Base-by-base conservation (phyloP, 2,888 invertebrate species). In the Dione vanillae region DNA sequence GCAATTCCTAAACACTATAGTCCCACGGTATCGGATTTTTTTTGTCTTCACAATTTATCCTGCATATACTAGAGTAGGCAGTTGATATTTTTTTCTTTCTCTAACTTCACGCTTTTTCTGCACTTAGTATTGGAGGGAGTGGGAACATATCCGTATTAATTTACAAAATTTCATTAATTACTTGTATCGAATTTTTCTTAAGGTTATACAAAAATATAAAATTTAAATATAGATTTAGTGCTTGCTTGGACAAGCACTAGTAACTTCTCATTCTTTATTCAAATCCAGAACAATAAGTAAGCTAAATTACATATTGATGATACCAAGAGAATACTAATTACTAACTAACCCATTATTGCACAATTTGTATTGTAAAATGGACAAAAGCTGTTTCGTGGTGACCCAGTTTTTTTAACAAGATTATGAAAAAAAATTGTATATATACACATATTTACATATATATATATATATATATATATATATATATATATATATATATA, bases 231-330 rank as follows among this genome's bases (percentile, higher is more conserved):
- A 5, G 27, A 27, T 27, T 27, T 27, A 27, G 27, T 27, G 27
- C 5, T 27, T 27, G 27, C 27, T 27, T 27, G 27, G 27, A 49
- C 37, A n/a, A 64, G 10, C 10, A 51, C 49, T 51, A 51, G 40
- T 40, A 69, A 65, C 47, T 37, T 52, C 45, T 62, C 54, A 64
- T 66, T 67, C 59, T 58, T 65, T 65, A 73, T 82, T 82, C 74
- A 80, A 81, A 78, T 74, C 47, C 65, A 81, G 79, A 84, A 85
- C 84, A 84, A 83, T 83, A 79, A 74, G 68, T 77, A 72, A 54
- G 68, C 70, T 75, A 77, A 77, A 80, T 76, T 76, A 78, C 79
- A 75, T 78, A 80, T 79, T 75, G 80, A 78, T 80, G 78, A 77
- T 81, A 78, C 72, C 56, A 61, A 70, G 70, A 68, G 76, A 74